Base-by-base conservation (phyloP, 1,140 invertebrate genomes). In the Gonioctena quinquepunctata region DNA sequence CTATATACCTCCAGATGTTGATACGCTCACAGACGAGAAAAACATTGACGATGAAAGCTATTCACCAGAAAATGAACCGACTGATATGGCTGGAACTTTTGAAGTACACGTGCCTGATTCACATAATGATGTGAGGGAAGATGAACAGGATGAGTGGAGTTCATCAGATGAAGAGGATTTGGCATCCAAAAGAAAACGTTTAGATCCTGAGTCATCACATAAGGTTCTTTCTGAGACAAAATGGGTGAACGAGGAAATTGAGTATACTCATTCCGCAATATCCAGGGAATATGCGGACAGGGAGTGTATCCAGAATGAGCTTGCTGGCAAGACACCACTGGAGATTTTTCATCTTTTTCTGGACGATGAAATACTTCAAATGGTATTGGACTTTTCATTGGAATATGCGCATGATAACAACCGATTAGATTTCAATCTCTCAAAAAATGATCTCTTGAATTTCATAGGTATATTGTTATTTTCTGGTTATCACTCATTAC, bases 21-120 rank as follows among this genome's bases (percentile, higher is more conserved):
- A 72, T 49, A 33, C 33, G 19, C 65, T 72, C 27, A 72, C 70
- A n/a, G 70, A 69, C 28, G 70, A 72, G 50, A 66, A 72, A 59
- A 42, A 64, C 64, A 72, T 70, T 18, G 27, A 63, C 18, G 59
- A 69, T 19, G 70, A 59, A 56, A 59, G 56, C 25, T 48, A 63
- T 26, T 63, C 23, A 61, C 59, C 19, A 21, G 25, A 63, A 21
- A 48, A 21, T 63, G 33, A 19, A 18, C n/a, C 23, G 19, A 49
- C 61, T 48, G 54, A 67, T 26, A 68, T 68, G 11, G 66, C 66
- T 61, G 66, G 57, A 26, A 22, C 56, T 16, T 68, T 62, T 27
- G 56, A 68, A 54, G 16, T 68, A 50, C 56, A 68, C 6, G 26
- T 64, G 18, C 62, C 18, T n/a, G n/a, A 64, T 50, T 25, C 11